A percentile compares a stretch with the other conserved stretches of the same genome.
phyloP scores from a whole-genome alignment of 2,797 vertebrate species.

The Heteromormyrus szaboi region DNA sequence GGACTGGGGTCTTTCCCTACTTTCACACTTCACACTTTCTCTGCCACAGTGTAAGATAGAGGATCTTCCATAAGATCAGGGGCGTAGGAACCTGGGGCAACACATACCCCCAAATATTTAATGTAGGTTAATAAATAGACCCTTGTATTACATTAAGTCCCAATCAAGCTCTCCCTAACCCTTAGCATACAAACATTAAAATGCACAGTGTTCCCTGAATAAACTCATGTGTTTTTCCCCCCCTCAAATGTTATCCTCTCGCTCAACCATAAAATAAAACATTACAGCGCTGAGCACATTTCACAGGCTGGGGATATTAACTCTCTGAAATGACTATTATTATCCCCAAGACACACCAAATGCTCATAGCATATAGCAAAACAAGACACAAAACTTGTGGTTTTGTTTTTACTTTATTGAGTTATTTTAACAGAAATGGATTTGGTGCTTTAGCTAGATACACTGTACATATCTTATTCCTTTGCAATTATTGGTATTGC shows the following conservation, averaged over 20 bases:
- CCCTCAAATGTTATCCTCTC: background rate
- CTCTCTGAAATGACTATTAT: constrained; percentile 9
- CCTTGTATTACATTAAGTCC: background rate
- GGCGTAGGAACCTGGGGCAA: background rate
- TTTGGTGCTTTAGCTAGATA: constrained; percentile 27
- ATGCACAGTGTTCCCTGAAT: background rate
- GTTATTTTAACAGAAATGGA: constrained; percentile 34
- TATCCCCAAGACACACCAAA: background rate
- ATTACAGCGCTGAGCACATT: background rate
- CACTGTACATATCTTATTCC: background rate
- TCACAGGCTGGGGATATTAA: constrained; percentile 15
- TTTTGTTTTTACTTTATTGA: constrained; percentile 30
- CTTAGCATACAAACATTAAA: background rate
- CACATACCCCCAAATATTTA: background rate
- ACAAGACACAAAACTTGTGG: constrained; percentile 10
- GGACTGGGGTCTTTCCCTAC: background rate
- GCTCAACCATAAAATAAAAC: constrained; percentile 2
- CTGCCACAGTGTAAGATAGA: background rate
- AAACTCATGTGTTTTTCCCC: background rate
- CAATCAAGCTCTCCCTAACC: background rate
- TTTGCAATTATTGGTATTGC: constrained; percentile 24
- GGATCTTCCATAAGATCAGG: background rate
- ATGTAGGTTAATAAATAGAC: background rate
- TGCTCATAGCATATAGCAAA: background rate
- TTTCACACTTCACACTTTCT: background rate